Evolutionary conservation across 2,113 vertebrate genomes (phyloP).

Genomic region (Brachypteracias leptosomus): DNA sequence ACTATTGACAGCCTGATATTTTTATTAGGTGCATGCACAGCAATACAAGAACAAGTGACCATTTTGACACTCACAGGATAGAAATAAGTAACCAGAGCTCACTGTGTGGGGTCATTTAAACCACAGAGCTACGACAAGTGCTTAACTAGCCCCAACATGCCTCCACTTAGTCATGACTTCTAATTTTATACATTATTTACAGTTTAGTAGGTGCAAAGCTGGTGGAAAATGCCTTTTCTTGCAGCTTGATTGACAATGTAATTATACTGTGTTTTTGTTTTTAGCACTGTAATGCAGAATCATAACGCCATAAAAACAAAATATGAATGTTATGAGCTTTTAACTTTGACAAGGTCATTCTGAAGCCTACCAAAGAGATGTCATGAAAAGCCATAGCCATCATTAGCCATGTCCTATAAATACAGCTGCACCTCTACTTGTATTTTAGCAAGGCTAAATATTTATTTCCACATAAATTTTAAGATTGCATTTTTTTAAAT

Average conservation of each 20-base stretch:
- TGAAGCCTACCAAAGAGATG: slow-evolving; percentile 64
- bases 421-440: slow-evolving; percentile 30
- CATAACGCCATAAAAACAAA: slow-evolving; percentile 75
- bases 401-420: slow-evolving; percentile 59
- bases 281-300: slow-evolving; percentile 79
- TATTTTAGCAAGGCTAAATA: not conserved
- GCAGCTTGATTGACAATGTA: slow-evolving; percentile 76
- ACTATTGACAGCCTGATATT: slow-evolving; percentile 74
- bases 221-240: slow-evolving; percentile 77
- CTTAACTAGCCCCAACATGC: slow-evolving; percentile 74
- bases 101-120: slow-evolving; percentile 42
- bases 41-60: slow-evolving; percentile 52
- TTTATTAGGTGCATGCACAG: slow-evolving; percentile 65
- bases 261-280: slow-evolving; percentile 79
- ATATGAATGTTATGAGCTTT: slow-evolving; percentile 78
- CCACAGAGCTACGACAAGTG: slow-evolving; percentile 58
- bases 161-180: slow-evolving; percentile 75
- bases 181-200: slow-evolving; percentile 82
- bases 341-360: slow-evolving; percentile 82
- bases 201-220: slow-evolving; percentile 76
- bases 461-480: not conserved
- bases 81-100: slow-evolving; percentile 46
- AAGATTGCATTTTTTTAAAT: not conserved
- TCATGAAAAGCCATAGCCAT: slow-evolving; percentile 59
- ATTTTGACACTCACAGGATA: slow-evolving; percentile 45